These are phyloP conservation scores for Pterostichus madidus DNA, from an alignment of 2,888 invertebrate genomes.

Conservation along the genomic window DNA sequence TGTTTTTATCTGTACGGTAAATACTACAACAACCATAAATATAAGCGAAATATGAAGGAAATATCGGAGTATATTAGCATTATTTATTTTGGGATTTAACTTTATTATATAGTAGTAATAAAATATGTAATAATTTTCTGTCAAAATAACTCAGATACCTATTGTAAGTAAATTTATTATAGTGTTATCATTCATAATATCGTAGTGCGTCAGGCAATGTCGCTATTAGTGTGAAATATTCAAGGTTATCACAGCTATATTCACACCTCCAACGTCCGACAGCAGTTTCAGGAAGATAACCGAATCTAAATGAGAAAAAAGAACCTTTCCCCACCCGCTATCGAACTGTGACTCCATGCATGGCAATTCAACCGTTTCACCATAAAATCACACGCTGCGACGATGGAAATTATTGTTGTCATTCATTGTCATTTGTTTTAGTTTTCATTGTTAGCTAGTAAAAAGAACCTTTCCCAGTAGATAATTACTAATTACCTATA, in stretches of 20 bases:
- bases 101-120: too few relatives aligned
- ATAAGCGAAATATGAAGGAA: too few relatives aligned
- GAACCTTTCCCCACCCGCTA: constrained; percentile 16
- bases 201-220: constrained; percentile 8
- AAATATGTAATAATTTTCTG: not conserved
- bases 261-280: not conserved
- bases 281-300: constrained; percentile 2
- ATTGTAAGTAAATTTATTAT: not conserved
- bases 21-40: too few relatives aligned
- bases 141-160: not conserved
- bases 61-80: too few relatives aligned
- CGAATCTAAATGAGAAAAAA: constrained; percentile 22
- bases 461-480: constrained; percentile 44
- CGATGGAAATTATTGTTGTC: constrained; percentile 5
- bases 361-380: not conserved
- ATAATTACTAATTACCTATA: not conserved
- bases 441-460: constrained; percentile 21
- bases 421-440: constrained; percentile 23
- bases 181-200: not conserved
- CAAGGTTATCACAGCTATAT: constrained; percentile 6
- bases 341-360: not conserved
- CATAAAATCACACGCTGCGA: constrained; percentile 28
- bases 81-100: not conserved
- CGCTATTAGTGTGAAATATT: not conserved
- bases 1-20: too few relatives aligned